Evolutionary conservation across 2,888 invertebrate species (phyloP), one percentile per base, ranked within the genome.

Genomic region (Maniola hyperantus): DNA sequence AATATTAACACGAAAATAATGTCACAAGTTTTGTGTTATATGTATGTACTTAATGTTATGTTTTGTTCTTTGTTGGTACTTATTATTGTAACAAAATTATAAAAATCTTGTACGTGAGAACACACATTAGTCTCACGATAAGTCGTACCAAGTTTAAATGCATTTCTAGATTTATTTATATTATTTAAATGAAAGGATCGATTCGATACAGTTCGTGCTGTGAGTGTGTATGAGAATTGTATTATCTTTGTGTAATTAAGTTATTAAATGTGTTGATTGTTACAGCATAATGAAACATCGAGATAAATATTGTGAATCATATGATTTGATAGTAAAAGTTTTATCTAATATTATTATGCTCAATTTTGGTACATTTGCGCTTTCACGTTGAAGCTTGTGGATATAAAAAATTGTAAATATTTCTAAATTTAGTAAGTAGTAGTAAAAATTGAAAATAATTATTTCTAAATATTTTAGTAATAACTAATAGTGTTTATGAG

Each of bases 81-180:
- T 85, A 85, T 79, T 81, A 83, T 50, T 79, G 71, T 81, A 88
- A 62, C 62, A 42, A 53, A 62, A 62, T 51, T 84, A 84, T 79
- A 83, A 84, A 86, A 83, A 73, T 79, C 80, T 80, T 61, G 60
- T 61, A 61, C 60, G 82, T 83, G 83, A 74, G 73, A 79, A 75
- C 85, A 80, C 74, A 59, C 15, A 54, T 68, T 66, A 81, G 83
- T 78, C 77, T 75, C 80, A 78, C 82, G 61, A 66, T 67, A 68
- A 68, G 92, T 92, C 92, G 92, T 92, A 92, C 92, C 92, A 88
- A 88, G 88, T 89, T 84, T 74, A 83, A 89, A 84, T 92, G 92
- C 92, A 92, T 92, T 92, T 92, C 84, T 91, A 92, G 89, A 84
- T 80, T 81, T 90, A 91, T 91, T 91, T 90, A 91, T 88, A 82